These are phyloP conservation scores for Lycorma delicatula DNA, from an alignment of 1,140 invertebrate genomes.

Conservation along the genomic window DNA sequence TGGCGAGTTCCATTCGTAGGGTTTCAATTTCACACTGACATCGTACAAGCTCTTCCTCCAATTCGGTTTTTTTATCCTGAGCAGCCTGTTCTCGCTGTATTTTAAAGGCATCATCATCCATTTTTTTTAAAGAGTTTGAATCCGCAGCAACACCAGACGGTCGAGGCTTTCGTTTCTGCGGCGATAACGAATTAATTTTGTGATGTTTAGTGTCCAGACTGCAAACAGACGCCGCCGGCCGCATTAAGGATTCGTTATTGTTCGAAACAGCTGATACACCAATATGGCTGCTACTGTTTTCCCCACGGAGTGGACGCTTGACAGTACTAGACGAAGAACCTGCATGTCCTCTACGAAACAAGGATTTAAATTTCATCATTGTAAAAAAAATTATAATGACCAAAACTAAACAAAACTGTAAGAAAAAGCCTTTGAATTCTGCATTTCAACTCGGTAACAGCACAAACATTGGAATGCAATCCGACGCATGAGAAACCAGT, in stretches of 20 bases:
- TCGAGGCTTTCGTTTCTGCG: neutral
- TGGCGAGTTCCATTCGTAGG: slow-evolving; percentile 8
- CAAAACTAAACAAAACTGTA: no score
- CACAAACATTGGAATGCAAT: no score
- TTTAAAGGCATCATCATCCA: slow-evolving; percentile 4
- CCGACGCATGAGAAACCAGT: no score
- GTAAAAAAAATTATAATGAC: neutral
- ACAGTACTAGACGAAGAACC: slow-evolving; percentile 2
- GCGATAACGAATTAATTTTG: slow-evolving; percentile 2
- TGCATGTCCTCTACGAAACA: slow-evolving; percentile 11
- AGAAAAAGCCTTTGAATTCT: no score
- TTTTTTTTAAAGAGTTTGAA: neutral
- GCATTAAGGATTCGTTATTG: neutral
- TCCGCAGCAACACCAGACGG: neutral
- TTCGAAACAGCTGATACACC: slow-evolving; percentile 5
- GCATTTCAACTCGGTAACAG: no score
- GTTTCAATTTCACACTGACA: slow-evolving; percentile 14
- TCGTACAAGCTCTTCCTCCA: slow-evolving; percentile 12
- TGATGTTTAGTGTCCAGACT: neutral
- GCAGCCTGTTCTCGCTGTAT: neutral
- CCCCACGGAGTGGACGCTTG: neutral
- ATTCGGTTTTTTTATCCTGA: slow-evolving; percentile 8
- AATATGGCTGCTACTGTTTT: slow-evolving; percentile 3
- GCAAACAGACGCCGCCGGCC: slow-evolving; percentile 1
- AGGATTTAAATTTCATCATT: slow-evolving; percentile 15